Base-by-base conservation (phyloP, 2,888 invertebrate genomes). In the Malthinus flaveolus region DNA sequence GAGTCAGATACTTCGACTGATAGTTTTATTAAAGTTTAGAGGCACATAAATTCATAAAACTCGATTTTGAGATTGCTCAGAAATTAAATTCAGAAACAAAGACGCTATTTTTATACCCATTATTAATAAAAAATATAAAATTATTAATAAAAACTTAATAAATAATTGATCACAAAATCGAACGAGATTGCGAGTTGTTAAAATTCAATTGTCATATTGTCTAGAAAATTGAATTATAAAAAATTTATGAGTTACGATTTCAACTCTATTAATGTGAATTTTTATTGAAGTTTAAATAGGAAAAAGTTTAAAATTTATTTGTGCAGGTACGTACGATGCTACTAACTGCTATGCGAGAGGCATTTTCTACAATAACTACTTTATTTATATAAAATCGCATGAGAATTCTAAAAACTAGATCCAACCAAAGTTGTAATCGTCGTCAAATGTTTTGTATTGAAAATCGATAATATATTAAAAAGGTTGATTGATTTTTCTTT, bases 151-250 rank as follows among this genome's bases (percentile, higher is more conserved):
- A 23, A 23, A 23, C 3, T 23, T 23, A 23, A 23, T 23, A 5
- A 23, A 23, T 23, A 23, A 23, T 23, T 23, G 2, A 23, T 23
- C n/a, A 23, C 5, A 3, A 23, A 23, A 23, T 23, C 5, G 23
- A 23, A 23, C 23, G 23, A 23, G 23, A 23, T 5, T 23, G 23
- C 5, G 2, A 5, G 2, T 23, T 3, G 23, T 23, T 61, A 58
- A 39, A 46, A 55, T 57, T 54, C 58, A 55, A 31, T 55, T 58
- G 55, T 55, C 58, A 56, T 61, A 61, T 42, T 49, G 57, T 58
- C 57, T 55, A 55, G 58, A 61, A 53, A 57, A 23, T 23, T 23
- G 23, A 23, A 23, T 23, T 23, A 49, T 32, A 31, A 52, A 57
- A 57, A 57, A 9, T 10, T 42, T 57, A 52, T 57, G 48, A 52